phyloP scores from a whole-genome alignment of 2,797 vertebrate genomes.

The Catharus ustulatus region DNA sequence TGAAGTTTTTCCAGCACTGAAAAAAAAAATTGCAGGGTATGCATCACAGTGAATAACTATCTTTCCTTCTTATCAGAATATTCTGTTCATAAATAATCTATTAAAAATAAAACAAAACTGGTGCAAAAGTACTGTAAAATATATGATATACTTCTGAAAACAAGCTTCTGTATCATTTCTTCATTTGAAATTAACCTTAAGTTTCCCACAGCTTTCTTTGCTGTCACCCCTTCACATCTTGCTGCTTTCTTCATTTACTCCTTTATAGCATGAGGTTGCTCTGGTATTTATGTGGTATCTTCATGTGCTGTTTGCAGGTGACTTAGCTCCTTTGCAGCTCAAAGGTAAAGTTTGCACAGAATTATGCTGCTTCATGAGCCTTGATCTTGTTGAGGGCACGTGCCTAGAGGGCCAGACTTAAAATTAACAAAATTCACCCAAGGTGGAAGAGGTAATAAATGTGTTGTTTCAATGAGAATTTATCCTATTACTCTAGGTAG shows the following conservation, averaged over 20 bases:
- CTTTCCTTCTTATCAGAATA: conserved; percentile 30
- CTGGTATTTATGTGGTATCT: background rate
- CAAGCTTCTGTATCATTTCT: background rate
- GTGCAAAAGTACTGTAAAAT: background rate
- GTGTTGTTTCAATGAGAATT: background rate
- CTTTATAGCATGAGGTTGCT: background rate
- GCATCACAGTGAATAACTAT: background rate
- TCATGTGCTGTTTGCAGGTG: background rate
- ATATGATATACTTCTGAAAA: background rate
- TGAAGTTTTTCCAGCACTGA: background rate
- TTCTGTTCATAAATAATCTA: background rate
- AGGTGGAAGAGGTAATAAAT: background rate
- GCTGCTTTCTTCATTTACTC: background rate
- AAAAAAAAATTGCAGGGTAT: background rate
- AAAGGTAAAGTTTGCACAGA: background rate
- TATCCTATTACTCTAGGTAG: background rate
- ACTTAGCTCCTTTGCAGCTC: background rate
- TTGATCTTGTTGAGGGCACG: background rate
- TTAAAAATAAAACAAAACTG: background rate
- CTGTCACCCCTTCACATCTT: background rate
- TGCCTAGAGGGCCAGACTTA: background rate
- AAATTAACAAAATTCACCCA: background rate
- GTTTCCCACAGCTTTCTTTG: background rate
- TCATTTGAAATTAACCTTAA: background rate
- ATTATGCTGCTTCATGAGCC: background rate